Base-by-base conservation (phyloP, 2,888 invertebrate genomes). In the Drosophila imparisetae region DNA sequence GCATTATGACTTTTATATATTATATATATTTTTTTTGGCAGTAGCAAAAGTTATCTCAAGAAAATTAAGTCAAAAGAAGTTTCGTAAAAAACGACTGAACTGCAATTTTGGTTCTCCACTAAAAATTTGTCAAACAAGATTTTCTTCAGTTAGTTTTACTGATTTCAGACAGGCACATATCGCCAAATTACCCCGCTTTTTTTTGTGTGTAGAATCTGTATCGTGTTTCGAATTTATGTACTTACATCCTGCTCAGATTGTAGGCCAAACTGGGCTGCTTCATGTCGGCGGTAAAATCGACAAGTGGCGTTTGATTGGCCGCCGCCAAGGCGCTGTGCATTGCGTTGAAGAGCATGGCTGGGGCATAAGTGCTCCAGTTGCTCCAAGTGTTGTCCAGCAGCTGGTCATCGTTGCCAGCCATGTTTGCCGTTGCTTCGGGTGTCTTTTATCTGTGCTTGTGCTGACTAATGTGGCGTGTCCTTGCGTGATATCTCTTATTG, bases 331-430 rank as follows among this genome's bases (percentile, higher is more conserved):
- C 70, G 66, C 85, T 89, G 64, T 71, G 76, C 80, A 89, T 68
- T 18, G 89, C 86, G 45, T 54, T 81, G 66, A 70, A 81, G 42
- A 91, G 66, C 54, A 90, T 50, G 18, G 67, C 66, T 21, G 83
- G 89, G 4, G 83, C 86, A 42, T 66, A 77, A 68, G 82, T 77
- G 70, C 78, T 89, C 89, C 91, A 80, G 66, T 90, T 90, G 83
- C 70, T 83, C 75, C 86, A 89, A 38, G 45, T 67, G 50, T 61
- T 59, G 55, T 78, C 61, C 55, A 68, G 52, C 50, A 68, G 73
- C 53, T 55, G 55, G 27, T 79, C 82, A 30, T 69, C 76, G 52
- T 62, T 69, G 62, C 52, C 70, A 4, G 72, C 81, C 78, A 78
- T 78, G 60, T 21, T 53, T 55, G 50, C 52, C 38, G 71, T 34